phyloP scores from a whole-genome alignment of 2,113 vertebrate genomes.

The Corythaeola cristata region DNA sequence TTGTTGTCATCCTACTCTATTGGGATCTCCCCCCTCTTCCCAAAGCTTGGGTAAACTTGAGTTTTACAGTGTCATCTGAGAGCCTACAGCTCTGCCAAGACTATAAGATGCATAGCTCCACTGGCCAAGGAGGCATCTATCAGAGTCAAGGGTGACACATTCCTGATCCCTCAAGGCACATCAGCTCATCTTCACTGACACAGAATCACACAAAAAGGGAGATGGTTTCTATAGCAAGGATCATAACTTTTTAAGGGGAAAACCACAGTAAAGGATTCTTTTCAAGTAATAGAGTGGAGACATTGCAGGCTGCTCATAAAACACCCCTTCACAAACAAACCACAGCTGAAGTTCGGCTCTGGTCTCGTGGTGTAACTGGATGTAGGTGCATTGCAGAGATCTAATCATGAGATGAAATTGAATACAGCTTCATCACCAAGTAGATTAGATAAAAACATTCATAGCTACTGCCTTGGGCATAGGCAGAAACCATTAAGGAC shows the following conservation, averaged over 20 bases:
- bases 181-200: background rate
- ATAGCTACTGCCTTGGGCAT: background rate
- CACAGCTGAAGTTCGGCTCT: background rate
- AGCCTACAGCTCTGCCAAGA: background rate
- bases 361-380: background rate
- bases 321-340: background rate
- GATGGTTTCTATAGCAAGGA: background rate
- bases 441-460: slow-evolving; percentile 42
- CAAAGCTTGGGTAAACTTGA: background rate
- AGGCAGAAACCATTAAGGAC: slow-evolving; percentile 37
- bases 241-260: background rate
- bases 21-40: background rate
- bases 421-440: slow-evolving; percentile 34
- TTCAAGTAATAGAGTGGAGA: background rate
- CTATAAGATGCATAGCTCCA: background rate
- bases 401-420: slow-evolving; percentile 19
- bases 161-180: background rate
- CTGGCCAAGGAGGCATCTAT: background rate
- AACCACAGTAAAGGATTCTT: background rate
- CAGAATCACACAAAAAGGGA: background rate
- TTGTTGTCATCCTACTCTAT: background rate
- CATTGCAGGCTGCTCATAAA: background rate
- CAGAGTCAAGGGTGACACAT: background rate
- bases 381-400: slow-evolving; percentile 3
- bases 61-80: background rate